A percentile compares a stretch with the other conserved stretches of the same genome.
phyloP scores from a whole-genome alignment of 2,113 vertebrate genomes.

The Percopsis transmontana region DNA sequence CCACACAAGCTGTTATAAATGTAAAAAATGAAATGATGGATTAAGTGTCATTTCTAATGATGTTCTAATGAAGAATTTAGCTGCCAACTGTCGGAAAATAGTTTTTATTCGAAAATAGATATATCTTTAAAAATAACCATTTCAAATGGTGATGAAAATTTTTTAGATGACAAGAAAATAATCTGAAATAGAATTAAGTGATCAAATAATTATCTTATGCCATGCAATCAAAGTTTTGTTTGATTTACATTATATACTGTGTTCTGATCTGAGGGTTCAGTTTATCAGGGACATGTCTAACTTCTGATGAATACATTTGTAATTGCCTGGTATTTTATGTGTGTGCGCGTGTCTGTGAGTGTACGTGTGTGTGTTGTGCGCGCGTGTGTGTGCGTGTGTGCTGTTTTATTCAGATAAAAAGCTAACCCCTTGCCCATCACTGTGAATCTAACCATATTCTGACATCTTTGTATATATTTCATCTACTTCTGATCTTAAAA shows the following conservation, averaged over 20 bases:
- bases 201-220: conserved; percentile 10
- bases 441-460: conserved; percentile 79
- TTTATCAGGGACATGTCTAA: conserved; percentile 30
- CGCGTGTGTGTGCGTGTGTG: conserved; percentile 8
- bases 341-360: conserved; percentile 19
- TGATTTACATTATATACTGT: conserved; percentile 36
- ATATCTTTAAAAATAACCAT: conserved; percentile 51
- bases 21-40: too few relatives aligned
- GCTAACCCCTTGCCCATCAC: conserved; percentile 76
- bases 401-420: conserved; percentile 53
- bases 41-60: not conserved
- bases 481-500: conserved; percentile 61
- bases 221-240: conserved; percentile 12
- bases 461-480: conserved; percentile 79
- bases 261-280: conserved; percentile 25
- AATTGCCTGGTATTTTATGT: conserved; percentile 30
- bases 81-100: not conserved
- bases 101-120: conserved; percentile 10
- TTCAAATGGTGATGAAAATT: conserved; percentile 26
- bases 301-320: conserved; percentile 18
- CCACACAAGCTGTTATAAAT: too few relatives aligned
- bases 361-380: conserved; percentile 5
- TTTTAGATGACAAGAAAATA: too few relatives aligned
- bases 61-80: not conserved
- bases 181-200: conserved; percentile 8